Percentiles rank a stretch among this genome's conserved stretches.
phyloP scores from a whole-genome alignment of 2,113 vertebrate genomes.

The Oreotrochilus melanogaster region DNA sequence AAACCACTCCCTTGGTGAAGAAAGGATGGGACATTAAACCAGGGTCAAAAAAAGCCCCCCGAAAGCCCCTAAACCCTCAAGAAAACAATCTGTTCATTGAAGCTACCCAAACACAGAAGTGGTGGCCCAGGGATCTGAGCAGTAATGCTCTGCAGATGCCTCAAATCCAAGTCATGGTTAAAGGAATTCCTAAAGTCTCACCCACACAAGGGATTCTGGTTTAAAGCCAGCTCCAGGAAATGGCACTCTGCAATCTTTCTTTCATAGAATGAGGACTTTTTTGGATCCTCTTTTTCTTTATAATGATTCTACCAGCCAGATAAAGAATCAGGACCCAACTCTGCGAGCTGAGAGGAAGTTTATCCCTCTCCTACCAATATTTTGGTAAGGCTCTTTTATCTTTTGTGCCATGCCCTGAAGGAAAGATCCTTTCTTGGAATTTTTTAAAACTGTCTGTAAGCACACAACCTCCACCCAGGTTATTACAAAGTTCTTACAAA shows the following conservation, averaged over 20 bases:
- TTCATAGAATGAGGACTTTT: not conserved
- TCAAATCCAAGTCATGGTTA: not conserved
- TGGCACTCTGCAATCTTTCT: not conserved
- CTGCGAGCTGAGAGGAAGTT: not conserved
- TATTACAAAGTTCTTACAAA: not conserved
- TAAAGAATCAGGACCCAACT: not conserved
- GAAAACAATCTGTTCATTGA: not conserved
- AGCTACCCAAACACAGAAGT: not conserved
- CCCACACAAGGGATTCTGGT: slow-evolving; percentile 31
- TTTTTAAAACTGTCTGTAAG: not conserved
- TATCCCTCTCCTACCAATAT: not conserved
- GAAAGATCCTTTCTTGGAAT: not conserved
- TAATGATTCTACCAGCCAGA: not conserved
- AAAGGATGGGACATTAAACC: slow-evolving; percentile 7
- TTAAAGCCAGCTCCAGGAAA: slow-evolving; percentile 35
- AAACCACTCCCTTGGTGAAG: slow-evolving; percentile 39
- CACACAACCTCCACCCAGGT: not conserved
- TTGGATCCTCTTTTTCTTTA: not conserved
- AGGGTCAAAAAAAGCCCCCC: slow-evolving; percentile 7
- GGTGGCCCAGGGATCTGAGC: not conserved
- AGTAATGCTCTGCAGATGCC: slow-evolving; percentile 37
- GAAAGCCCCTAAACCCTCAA: not conserved
- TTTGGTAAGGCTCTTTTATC: not conserved
- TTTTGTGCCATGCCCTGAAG: not conserved
- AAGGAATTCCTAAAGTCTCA: slow-evolving; percentile 43